Conservation (phyloP, 1,140 invertebrate species). For the Mizuhopecten yessoensis region DNA sequence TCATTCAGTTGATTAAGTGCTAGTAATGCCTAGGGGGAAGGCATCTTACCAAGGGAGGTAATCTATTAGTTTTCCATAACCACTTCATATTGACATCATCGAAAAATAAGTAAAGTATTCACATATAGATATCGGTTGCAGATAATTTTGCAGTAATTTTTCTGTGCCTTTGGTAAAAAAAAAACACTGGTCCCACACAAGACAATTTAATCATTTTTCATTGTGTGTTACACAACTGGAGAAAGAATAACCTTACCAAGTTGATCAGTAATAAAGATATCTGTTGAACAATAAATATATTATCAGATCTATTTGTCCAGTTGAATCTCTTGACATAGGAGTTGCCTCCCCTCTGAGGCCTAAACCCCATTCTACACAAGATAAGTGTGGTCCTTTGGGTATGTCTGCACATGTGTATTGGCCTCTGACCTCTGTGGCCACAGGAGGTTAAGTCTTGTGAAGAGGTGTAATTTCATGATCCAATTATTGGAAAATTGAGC, state of each 20-base stretch:
- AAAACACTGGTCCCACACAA: slow-evolving; percentile 15
- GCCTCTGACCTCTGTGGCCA: background rate
- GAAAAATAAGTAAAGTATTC: slow-evolving; percentile 1
- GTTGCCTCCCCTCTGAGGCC: background rate
- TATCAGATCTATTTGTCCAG: background rate
- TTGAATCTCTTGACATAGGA: background rate
- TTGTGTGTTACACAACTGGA: background rate
- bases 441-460: no score
- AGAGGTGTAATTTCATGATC: background rate
- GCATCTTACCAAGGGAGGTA: background rate
- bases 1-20: no score
- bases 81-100: background rate
- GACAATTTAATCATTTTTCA: background rate
- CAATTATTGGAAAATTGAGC: background rate
- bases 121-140: background rate
- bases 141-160: background rate
- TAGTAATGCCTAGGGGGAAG: no score
- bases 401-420: no score
- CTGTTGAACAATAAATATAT: background rate
- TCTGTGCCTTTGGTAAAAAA: background rate
- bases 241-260: no score
- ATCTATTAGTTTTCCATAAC: background rate
- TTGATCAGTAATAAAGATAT: background rate
- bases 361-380: no score
- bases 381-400: no score